A percentile compares a stretch with the other conserved stretches of the same genome.
Conservation (phyloP, 2,797 vertebrate genomes). For the Arnoldichthys spilopterus region DNA sequence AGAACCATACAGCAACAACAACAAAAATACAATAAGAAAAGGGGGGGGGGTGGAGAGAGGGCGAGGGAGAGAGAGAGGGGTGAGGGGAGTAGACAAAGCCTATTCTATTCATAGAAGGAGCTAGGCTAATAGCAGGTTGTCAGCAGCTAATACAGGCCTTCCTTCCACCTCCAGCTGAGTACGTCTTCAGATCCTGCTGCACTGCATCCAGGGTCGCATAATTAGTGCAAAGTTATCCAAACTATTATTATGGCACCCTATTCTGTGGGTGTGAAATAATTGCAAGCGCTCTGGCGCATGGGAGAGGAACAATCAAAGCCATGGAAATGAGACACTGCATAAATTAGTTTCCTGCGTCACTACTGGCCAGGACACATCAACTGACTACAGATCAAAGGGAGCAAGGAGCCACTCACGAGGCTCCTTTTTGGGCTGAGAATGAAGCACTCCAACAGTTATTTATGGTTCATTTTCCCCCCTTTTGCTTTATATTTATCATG, state of each 20-base stretch:
- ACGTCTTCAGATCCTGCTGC: constrained; percentile 49
- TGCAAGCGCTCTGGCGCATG: constrained; percentile 26
- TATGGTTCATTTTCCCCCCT: too few relatives aligned
- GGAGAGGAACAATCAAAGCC: constrained; percentile 51
- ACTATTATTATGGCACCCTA: constrained; percentile 47
- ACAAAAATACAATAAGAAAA: background rate
- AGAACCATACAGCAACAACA: background rate
- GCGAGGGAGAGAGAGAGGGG: background rate
- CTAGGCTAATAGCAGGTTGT: constrained; percentile 56
- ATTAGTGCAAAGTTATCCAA: constrained; percentile 59
- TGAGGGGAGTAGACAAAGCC: constrained; percentile 35
- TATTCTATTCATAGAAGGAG: constrained; percentile 35
- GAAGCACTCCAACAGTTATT: too few relatives aligned
- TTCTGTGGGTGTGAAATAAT: constrained; percentile 56
- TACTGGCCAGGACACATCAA: constrained; percentile 29
- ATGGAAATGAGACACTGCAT: constrained; percentile 44
- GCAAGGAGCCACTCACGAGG: background rate
- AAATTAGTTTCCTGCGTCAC: constrained; percentile 17
- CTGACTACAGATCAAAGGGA: constrained; percentile 16
- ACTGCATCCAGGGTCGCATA: constrained; percentile 41
- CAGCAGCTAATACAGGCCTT: constrained; percentile 42
- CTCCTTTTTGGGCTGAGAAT: too few relatives aligned
- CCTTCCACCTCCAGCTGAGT: constrained; percentile 34
- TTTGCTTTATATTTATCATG: too few relatives aligned
- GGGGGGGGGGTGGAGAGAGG: too few relatives aligned